Conservation (phyloP, 2,888 invertebrate species). For the Dynastes maya region DNA sequence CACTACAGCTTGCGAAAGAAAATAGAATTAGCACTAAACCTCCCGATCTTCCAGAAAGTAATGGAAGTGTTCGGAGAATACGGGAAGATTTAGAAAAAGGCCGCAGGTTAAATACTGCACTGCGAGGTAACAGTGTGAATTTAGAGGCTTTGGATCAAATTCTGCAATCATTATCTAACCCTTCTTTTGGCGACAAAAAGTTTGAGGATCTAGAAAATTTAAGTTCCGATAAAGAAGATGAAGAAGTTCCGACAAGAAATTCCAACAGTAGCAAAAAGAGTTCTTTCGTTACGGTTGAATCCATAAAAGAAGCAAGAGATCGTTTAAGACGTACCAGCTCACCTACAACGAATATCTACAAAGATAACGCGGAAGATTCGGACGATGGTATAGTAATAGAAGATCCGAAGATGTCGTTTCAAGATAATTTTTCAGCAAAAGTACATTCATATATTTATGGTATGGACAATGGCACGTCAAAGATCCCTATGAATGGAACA, state of each 20-base stretch:
- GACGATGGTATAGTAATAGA: constrained; percentile 72
- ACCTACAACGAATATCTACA: constrained; percentile 67
- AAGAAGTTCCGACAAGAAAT: constrained; percentile 56
- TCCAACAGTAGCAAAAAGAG: constrained; percentile 63
- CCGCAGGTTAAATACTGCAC: constrained; percentile 71
- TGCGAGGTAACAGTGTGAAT: constrained; percentile 73
- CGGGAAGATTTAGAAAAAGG: constrained; percentile 74
- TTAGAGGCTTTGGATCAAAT: constrained; percentile 73
- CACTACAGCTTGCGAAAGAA: constrained; percentile 78
- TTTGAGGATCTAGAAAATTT: constrained; percentile 57
- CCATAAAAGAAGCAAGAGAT: constrained; percentile 75
- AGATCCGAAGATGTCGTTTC: constrained; percentile 56
- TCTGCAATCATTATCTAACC: constrained; percentile 68
- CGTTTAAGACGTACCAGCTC: constrained; percentile 73
- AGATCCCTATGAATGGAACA: constrained; percentile 66
- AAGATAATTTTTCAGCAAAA: constrained; percentile 56
- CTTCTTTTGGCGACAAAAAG: constrained; percentile 61
- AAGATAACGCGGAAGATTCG: constrained; percentile 60
- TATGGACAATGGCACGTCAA: constrained; percentile 67
- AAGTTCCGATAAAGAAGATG: constrained; percentile 59
- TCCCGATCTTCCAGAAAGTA: constrained; percentile 69
- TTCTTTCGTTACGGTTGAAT: constrained; percentile 76
- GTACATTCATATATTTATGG: constrained; percentile 71
- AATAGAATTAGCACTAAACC: constrained; percentile 59
- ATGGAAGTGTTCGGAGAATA: constrained; percentile 73